Evolutionary conservation across 2,888 invertebrate species (phyloP), one percentile per base, ranked within the genome.

Genomic region (Xylota segnis): DNA sequence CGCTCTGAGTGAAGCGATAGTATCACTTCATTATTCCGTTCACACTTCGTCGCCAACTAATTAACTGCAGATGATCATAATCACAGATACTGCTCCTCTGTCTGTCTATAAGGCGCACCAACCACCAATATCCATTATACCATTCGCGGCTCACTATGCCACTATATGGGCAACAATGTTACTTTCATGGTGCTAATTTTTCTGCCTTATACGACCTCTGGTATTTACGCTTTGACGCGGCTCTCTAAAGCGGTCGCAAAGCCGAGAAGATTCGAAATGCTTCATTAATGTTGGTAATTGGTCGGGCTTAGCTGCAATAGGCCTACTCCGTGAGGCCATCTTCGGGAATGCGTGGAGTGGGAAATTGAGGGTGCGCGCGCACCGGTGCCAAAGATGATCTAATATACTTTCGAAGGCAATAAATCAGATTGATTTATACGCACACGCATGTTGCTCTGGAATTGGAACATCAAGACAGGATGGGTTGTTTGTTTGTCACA

Each of bases 151-250:
- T 59, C 47, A 58, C 66, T 47, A 34, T 16, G 18, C 29, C 61
- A 12, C 16, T 59, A 58, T 75, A 84, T 84, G 81, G 84, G 47
- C 84, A 84, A 61, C 75, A 75, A 76, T 79, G 75, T 84, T 81
- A 81, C 81, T 79, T 81, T 84, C 84, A 81, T 81, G 84, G 84
- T 84, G 84, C 84, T 84, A 84, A 84, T 84, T 84, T 84, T 84
- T 84, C 79, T 84, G 75, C 84, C 84, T 84, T 81, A 84, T 84
- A 84, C 75, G 81, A 84, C 81, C 84, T 71, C 37, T 84, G 84
- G 84, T 81, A 84, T 84, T 84, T 84, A 84, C 75, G 84, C 76
- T 84, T 74, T 81, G 65, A 81, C 65, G 84, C 84, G 58, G 81
- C 71, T 76, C 59, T 65, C 56, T 50, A 52, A 52, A 52, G 68